Evolutionary conservation across 2,797 vertebrate species (phyloP).

Genomic region (Sebastes minor): DNA sequence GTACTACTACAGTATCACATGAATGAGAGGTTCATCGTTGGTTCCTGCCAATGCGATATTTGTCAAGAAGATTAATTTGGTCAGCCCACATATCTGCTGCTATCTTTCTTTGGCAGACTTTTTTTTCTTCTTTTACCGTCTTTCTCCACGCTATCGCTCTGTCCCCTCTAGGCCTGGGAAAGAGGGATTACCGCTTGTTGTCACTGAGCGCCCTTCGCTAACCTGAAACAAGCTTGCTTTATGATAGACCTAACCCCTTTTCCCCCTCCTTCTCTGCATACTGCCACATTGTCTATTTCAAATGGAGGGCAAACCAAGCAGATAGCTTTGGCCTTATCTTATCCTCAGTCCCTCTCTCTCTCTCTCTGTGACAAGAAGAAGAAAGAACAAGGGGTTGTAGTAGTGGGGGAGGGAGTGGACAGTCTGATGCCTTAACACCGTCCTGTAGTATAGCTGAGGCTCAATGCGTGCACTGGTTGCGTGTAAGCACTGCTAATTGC

Average conservation of each 20-base stretch:
- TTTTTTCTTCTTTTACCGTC: slow-evolving; percentile 3
- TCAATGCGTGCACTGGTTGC: slow-evolving; percentile 54
- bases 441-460: slow-evolving; percentile 20
- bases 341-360: slow-evolving; percentile 42
- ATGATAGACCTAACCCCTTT: slow-evolving; percentile 56
- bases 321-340: slow-evolving; percentile 70
- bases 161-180: slow-evolving; percentile 46
- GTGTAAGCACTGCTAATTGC: slow-evolving; percentile 72
- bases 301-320: slow-evolving; percentile 66
- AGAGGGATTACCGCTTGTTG: slow-evolving; percentile 62
- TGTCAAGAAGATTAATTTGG: slow-evolving; percentile 23
- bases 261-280: slow-evolving; percentile 51
- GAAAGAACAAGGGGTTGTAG: slow-evolving; percentile 22
- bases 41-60: background rate
- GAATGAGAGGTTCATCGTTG: slow-evolving; percentile 4
- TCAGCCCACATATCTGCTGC: slow-evolving; percentile 28
- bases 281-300: slow-evolving; percentile 59
- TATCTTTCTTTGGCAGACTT: slow-evolving; percentile 29
- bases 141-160: slow-evolving; percentile 27
- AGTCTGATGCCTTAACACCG: slow-evolving; percentile 41
- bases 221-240: slow-evolving; percentile 67
- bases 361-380: slow-evolving; percentile 44
- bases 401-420: slow-evolving; percentile 25
- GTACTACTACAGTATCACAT: background rate
- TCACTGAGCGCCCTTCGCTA: slow-evolving; percentile 54